Evolutionary conservation across 2,113 vertebrate species (phyloP).

Genomic region (Azemiops feae): DNA sequence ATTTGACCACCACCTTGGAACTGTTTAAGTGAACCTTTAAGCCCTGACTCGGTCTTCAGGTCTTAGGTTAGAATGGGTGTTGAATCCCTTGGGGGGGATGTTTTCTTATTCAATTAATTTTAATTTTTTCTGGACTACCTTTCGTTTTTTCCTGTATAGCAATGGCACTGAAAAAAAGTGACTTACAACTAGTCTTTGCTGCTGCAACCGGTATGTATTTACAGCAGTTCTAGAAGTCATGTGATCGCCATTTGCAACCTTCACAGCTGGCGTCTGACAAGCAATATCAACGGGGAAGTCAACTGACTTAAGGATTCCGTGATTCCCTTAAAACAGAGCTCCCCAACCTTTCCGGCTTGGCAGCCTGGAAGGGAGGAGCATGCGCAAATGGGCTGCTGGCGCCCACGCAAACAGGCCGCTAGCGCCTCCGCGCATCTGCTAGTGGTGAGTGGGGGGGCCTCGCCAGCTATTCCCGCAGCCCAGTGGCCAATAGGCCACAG

Average conservation of each 20-base stretch:
- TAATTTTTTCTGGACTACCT: not conserved
- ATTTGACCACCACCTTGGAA: not conserved
- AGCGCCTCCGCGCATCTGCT: no score
- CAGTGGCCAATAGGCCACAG: no score
- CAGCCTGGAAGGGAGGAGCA: no score
- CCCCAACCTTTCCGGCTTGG: no score
- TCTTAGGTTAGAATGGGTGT: not conserved
- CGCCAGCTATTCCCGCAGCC: no score
- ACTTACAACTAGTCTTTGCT: not conserved
- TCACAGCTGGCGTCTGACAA: not conserved
- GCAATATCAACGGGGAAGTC: not conserved
- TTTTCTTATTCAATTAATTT: not conserved
- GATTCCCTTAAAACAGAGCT: not conserved
- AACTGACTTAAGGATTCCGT: not conserved
- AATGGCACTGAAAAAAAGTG: not conserved
- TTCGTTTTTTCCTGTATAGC: not conserved
- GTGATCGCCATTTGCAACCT: not conserved
- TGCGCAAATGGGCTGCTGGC: no score
- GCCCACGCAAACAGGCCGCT: rapidly evolving
- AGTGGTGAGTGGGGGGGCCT: no score
- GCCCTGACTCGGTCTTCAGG: not conserved
- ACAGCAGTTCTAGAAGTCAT: not conserved
- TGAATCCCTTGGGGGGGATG: not conserved
- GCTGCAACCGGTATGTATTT: not conserved
- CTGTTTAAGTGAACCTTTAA: not conserved